Conservation (phyloP, 2,113 vertebrate species). For the Xyrauchen texanus region DNA sequence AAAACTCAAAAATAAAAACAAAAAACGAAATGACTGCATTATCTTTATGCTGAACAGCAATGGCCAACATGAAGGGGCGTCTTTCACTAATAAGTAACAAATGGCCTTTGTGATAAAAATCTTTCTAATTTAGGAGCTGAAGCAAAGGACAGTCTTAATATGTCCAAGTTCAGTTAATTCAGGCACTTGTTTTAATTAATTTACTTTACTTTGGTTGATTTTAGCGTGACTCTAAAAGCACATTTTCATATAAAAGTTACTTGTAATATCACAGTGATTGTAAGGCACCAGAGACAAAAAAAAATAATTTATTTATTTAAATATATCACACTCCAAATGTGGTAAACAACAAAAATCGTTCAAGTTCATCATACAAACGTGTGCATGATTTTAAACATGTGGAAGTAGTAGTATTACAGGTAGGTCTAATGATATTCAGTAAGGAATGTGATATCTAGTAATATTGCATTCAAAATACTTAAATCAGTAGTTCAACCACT, state of each 20-base stretch:
- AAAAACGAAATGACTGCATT: no score
- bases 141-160: constrained; percentile 42
- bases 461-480: no score
- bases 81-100: constrained; percentile 65
- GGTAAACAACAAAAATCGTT: no score
- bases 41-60: constrained; percentile 56
- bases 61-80: constrained; percentile 56
- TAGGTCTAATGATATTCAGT: no score
- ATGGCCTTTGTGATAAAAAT: constrained; percentile 62
- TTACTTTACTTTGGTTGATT: constrained; percentile 4
- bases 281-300: background rate
- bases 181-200: constrained; percentile 9
- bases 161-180: constrained; percentile 23
- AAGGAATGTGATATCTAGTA: no score
- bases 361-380: no score
- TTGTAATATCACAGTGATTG: constrained; percentile 13
- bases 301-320: background rate
- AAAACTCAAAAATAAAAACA: no score
- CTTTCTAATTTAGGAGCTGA: constrained; percentile 15
- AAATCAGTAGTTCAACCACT: no score
- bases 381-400: no score
- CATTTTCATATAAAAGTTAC: background rate
- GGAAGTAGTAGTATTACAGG: no score
- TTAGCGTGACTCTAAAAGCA: constrained; percentile 15
- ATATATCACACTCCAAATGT: background rate